Conservation (phyloP, 2,113 vertebrate species). For the Oreochromis niloticus region DNA sequence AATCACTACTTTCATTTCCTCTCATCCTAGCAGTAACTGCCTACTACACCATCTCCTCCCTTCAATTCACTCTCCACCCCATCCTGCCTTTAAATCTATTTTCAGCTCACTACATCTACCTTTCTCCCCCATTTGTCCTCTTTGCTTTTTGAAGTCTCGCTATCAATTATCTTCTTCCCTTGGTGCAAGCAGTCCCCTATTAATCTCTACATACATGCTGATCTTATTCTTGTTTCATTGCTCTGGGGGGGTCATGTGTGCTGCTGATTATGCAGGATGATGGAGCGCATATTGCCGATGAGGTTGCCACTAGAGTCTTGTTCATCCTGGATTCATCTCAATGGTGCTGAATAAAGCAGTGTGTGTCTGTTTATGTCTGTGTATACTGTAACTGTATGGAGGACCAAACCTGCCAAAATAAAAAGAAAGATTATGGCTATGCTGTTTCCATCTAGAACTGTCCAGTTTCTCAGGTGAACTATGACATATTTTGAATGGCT, state of each 20-base stretch:
- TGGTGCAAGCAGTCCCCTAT: background rate
- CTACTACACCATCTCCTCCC: background rate
- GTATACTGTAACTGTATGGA: background rate
- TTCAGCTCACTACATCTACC: background rate
- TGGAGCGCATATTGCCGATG: background rate
- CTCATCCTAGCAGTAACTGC: background rate
- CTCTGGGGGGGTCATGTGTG: background rate
- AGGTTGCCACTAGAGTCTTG: background rate
- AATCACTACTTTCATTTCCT: slow-evolving; percentile 28
- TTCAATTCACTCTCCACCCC: background rate
- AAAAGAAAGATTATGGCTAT: background rate
- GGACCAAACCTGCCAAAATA: background rate
- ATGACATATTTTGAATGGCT: background rate
- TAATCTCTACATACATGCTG: background rate
- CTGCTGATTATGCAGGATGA: slow-evolving; percentile 27
- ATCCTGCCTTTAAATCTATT: background rate
- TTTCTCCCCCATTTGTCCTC: background rate
- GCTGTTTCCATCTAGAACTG: background rate
- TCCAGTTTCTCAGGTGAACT: background rate
- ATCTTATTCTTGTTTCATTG: background rate
- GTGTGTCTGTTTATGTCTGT: background rate
- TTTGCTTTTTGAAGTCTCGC: background rate
- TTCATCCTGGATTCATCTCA: slow-evolving; percentile 4
- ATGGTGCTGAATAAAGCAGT: background rate
- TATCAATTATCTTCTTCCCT: background rate